phyloP scores from a whole-genome alignment of 2,888 invertebrate species.

The Eudasyphora cyanicolor region DNA sequence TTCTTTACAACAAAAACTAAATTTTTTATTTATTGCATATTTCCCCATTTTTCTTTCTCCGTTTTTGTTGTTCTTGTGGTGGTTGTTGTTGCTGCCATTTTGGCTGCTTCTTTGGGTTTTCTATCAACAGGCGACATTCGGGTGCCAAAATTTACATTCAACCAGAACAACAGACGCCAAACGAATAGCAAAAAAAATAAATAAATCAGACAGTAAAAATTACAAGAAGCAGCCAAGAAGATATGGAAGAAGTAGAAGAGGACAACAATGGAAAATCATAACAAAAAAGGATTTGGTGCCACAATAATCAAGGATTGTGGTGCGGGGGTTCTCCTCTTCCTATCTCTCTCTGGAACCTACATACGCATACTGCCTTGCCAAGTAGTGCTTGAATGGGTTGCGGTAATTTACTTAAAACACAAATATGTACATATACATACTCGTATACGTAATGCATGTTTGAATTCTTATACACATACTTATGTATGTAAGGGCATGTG shows the following conservation, averaged over 20 bases:
- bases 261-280: not conserved
- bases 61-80: not conserved
- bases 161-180: conserved; percentile 53
- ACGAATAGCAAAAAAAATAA: not conserved
- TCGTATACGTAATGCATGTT: not conserved
- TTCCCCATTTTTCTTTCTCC: not conserved
- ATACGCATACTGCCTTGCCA: not conserved
- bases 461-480: not conserved
- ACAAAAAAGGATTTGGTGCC: conserved; percentile 1
- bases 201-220: conserved; percentile 6
- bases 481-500: too few species aligned
- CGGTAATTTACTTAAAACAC: not conserved
- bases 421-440: not conserved
- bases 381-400: not conserved
- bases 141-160: conserved; percentile 57
- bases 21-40: conserved; percentile 4
- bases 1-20: not conserved
- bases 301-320: not conserved
- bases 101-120: not conserved
- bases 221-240: not conserved
- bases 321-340: too few species aligned
- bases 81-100: not conserved
- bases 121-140: conserved; percentile 52
- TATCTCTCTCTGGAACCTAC: too few species aligned
- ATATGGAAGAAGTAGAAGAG: not conserved